Base-by-base conservation (phyloP, 2,113 vertebrate genomes). In the Delphinus delphis region DNA sequence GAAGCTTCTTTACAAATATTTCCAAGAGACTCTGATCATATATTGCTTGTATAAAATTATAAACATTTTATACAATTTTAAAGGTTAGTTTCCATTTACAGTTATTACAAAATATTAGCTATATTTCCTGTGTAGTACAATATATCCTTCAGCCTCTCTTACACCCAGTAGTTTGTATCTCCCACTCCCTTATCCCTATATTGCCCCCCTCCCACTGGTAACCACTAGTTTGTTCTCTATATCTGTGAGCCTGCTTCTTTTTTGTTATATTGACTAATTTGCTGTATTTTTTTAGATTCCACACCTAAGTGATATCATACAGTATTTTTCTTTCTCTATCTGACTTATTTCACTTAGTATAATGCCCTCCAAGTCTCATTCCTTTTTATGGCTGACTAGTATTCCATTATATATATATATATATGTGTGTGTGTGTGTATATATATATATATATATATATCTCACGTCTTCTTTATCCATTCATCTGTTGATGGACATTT, bases 1-100 rank as follows among this genome's bases (percentile, higher is more conserved):
- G 5, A 93, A 79, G 38, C 4, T 92, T 44, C 25, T 36, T 93
- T 92, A 26, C 18, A 67, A 80, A 88, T 63, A 58, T 89, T 55
- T 62, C n/a, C 18, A 82, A 31, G 65, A 89, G 25, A 92, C 3
- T 81, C 20, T 86, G 18, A n/a, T 77, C 3, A 76, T 44, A 55
- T 70, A 65, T 80, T 74, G 13, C n/a, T 77, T 38, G 38, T 38
- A 38, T 38, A 38, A 38, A 38, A 38, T 38, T 38, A 38, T 38
- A 26, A 62, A 90, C 50, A 77, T 50, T 21, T 20, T 55, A n/a
- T 33, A 79, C 76, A 55, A 31, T 55, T 55, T 53, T n/a, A 50
- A 21, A 79, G 15, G 18, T 53, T 79, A n/a, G 10, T n/a, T 79
- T 55, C 31, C 33, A 53, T 55, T n/a, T 79, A 79, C 53, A 79